Evolutionary conservation across 2,888 invertebrate species (phyloP), one percentile per base, ranked within the genome.

Genomic region (Prostheceraeus crozeri): DNA sequence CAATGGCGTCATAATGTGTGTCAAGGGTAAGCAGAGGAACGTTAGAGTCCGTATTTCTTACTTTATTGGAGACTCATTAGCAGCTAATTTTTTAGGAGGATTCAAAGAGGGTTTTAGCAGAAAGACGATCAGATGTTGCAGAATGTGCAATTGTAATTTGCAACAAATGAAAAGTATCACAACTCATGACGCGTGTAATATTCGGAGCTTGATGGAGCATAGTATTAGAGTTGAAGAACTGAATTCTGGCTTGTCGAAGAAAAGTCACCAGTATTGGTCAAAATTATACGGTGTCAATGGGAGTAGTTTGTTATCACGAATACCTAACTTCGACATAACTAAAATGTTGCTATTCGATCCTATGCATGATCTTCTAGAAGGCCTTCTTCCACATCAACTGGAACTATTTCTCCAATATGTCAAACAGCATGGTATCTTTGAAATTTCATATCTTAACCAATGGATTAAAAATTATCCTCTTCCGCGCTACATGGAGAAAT

Each of bases 361-460:
- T 40, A 40, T 40, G 40, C 40, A 40, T 14, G 40, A 40, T 19
- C 40, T 40, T 4, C 19, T 40, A 19, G 40, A 40, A 14, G 40
- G 40, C 6, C 14, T 40, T 14, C 6, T 40, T 40, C 40, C 40
- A 6, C 6, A 19, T 10, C 40, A 40, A 8, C 40, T 40, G 19
- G 40, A 40, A 16, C 16, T 40, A 4, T n/a, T 40, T 6, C 16
- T 40, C 8, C 14, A 4, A 4, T 4, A 4, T 14, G n/a, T 40
- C 8, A 16, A 4, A 8, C 14, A 6, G 19, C 14, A 10, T 40
- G n/a, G n/a, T 8, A 40, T 4, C 8, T 6, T 40, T 40, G 19
- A 14, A 19, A 6, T 40, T 6, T 4, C 14, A 14, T 6, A 40
- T 19, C 6, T 40, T 6, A 40, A 40, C 19, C 6, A 10, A 19